phyloP scores from a whole-genome alignment of 1,140 invertebrate species.

The Artemia franciscana region DNA sequence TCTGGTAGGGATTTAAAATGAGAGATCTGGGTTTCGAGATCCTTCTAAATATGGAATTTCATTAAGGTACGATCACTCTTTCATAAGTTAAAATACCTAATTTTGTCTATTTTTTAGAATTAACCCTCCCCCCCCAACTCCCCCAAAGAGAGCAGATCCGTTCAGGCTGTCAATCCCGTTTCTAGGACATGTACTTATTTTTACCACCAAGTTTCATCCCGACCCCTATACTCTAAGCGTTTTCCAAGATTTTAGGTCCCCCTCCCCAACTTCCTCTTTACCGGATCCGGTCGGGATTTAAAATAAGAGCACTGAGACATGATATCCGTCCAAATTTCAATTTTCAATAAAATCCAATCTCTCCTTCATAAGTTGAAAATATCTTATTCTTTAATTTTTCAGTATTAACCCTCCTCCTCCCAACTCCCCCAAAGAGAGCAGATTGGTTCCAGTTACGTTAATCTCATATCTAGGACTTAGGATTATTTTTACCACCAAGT shows the following conservation, averaged over 20 bases:
- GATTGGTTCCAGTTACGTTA: neutral
- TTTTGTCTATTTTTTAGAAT: too few species aligned
- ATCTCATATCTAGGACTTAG: neutral
- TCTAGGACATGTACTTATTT: neutral
- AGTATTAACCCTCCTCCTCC: neutral
- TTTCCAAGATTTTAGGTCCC: neutral
- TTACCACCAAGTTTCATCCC: neutral
- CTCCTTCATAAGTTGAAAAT: too few species aligned
- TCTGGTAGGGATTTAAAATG: too few species aligned
- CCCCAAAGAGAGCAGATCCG: too few species aligned
- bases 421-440: neutral
- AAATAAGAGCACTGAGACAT: too few species aligned
- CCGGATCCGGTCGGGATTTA: neutral
- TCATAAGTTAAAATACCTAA: too few species aligned
- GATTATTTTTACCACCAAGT: neutral
- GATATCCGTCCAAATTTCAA: neutral
- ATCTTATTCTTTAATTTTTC: too few species aligned
- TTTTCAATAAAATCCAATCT: neutral
- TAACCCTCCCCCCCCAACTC: too few species aligned
- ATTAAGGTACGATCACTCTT: too few species aligned
- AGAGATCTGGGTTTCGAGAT: too few species aligned
- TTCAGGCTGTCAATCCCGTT: neutral
- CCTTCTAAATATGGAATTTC: too few species aligned
- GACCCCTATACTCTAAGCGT: neutral
- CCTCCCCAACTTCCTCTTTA: neutral